Evolutionary conservation across 2,888 invertebrate genomes (phyloP), one percentile per base, ranked within the genome.

Genomic region (Steinernema scapterisci): DNA sequence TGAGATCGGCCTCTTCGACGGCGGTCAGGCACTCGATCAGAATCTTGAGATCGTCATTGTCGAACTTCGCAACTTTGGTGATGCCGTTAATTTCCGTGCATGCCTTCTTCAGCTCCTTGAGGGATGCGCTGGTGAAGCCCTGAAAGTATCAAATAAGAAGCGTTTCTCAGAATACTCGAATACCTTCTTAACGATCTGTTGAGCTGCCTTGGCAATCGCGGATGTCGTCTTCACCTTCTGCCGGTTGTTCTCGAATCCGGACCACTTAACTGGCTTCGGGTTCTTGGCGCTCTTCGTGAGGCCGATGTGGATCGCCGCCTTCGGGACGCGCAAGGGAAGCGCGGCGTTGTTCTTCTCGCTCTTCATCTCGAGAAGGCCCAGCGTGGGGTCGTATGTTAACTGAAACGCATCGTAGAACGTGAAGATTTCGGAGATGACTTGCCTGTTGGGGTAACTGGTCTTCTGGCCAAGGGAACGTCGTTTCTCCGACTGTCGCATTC

Each of bases 391-490:
- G 25, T 63, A 63, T 27, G 31, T 27, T 31, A 63, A 3, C 27
- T 63, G 23, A 19, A 48, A 48, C 19, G 48, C 13, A 13, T 3
- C 3, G 19, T 52, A 5, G 21, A 21, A 21, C 5, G 16, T 23
- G 2, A 3, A 48, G 19, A 13, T 3, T 19, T 2, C 48, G 13
- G 13, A 48, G 3, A 19, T 2, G 23, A 19, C 19, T 19, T 52
- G 21, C 52, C 52, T 52, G 52, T 2, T 63, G 63, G 16, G 63
- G 63, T 31, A 63, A 31, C 3, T 13, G 3, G 27, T 63, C 63
- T 38, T 63, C 63, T 1, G 63, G 63, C 63, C 63, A 63, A 5
- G 31, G 27, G 63, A 63, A 63, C 31, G 23, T 63, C 27, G 63
- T 63, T 63, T 63, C 63, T 5, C 63, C 63, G 3, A 63, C 63